Evolutionary conservation across 1,140 invertebrate genomes (phyloP).

Genomic region (Capitella teleta): DNA sequence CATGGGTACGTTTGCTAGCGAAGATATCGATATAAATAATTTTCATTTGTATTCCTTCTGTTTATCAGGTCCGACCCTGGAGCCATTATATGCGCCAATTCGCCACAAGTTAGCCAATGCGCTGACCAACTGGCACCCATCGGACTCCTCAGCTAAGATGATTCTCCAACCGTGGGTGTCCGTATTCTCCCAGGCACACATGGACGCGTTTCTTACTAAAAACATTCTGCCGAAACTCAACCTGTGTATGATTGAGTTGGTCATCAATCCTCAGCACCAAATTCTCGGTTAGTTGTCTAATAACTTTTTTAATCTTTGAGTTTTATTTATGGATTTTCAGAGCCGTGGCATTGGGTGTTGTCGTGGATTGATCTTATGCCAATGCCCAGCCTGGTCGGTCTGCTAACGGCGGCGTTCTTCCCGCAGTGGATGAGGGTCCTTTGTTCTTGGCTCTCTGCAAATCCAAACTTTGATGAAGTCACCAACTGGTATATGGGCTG

Average conservation of each 20-base stretch:
- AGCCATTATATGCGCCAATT: constrained; percentile 72
- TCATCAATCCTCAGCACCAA: constrained; percentile 78
- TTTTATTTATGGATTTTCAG: constrained; percentile 23
- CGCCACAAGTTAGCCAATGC: constrained; percentile 80
- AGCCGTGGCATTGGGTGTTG: constrained; percentile 74
- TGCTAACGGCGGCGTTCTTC: constrained; percentile 76
- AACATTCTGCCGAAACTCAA: constrained; percentile 76
- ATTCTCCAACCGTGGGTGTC: constrained; percentile 85
- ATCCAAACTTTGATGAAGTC: constrained; percentile 60
- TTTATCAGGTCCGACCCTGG: constrained; percentile 50
- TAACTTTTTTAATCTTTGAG: not conserved
- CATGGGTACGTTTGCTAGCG: constrained; percentile 47
- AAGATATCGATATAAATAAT: not conserved
- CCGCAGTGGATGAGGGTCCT: constrained; percentile 70
- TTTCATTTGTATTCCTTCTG: not conserved
- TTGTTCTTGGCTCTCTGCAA: constrained; percentile 62
- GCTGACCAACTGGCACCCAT: constrained; percentile 71
- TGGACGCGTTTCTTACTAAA: constrained; percentile 73
- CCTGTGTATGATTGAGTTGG: constrained; percentile 48
- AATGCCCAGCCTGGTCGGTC: constrained; percentile 53
- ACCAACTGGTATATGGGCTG: constrained; percentile 79
- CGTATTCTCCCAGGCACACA: constrained; percentile 68
- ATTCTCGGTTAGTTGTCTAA: constrained; percentile 49
- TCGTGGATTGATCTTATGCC: constrained; percentile 73
- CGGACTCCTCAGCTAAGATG: constrained; percentile 78